Percentiles rank a stretch among this genome's conserved stretches.
Evolutionary conservation across 2,888 invertebrate species (phyloP).

Genomic region (Lasioglossum pauxillum): DNA sequence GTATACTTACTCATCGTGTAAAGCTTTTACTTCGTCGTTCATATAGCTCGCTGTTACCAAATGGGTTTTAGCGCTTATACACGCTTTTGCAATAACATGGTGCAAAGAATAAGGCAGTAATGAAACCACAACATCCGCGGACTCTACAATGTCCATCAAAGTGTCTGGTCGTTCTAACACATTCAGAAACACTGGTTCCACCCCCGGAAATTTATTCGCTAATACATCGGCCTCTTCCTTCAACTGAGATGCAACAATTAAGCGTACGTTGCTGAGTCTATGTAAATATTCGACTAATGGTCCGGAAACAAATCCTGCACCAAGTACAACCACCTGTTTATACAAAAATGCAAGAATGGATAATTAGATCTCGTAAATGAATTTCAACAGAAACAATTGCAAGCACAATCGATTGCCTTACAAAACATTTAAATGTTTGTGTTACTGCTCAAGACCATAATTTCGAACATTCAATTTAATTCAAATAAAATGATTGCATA

Average conservation of each 20-base stretch:
- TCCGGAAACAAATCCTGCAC: slow-evolving; percentile 97
- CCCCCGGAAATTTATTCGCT: slow-evolving; percentile 91
- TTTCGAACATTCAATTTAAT: no score
- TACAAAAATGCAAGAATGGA: neutral
- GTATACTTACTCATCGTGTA: slow-evolving; percentile 89
- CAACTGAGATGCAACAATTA: slow-evolving; percentile 94
- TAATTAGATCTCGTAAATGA: no score
- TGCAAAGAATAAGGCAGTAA: slow-evolving; percentile 96
- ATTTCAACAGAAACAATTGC: no score
- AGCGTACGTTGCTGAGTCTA: slow-evolving; percentile 91
- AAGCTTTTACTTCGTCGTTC: slow-evolving; percentile 91
- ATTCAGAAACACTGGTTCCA: slow-evolving; percentile 93
- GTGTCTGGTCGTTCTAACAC: slow-evolving; percentile 91
- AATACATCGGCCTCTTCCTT: slow-evolving; percentile 95
- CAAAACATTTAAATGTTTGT: no score
- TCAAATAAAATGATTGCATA: no score
- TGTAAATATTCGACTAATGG: slow-evolving; percentile 98
- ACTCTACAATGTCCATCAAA: slow-evolving; percentile 89
- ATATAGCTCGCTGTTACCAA: slow-evolving; percentile 99
- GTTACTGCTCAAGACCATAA: no score
- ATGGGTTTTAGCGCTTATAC: slow-evolving; percentile 94
- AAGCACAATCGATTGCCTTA: no score
- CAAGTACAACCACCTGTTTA: slow-evolving; percentile 92
- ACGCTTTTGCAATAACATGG: slow-evolving; percentile 93
- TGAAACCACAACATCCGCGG: slow-evolving; percentile 92